Conservation (phyloP, 2,113 vertebrate species). For the Silurus asotus region DNA sequence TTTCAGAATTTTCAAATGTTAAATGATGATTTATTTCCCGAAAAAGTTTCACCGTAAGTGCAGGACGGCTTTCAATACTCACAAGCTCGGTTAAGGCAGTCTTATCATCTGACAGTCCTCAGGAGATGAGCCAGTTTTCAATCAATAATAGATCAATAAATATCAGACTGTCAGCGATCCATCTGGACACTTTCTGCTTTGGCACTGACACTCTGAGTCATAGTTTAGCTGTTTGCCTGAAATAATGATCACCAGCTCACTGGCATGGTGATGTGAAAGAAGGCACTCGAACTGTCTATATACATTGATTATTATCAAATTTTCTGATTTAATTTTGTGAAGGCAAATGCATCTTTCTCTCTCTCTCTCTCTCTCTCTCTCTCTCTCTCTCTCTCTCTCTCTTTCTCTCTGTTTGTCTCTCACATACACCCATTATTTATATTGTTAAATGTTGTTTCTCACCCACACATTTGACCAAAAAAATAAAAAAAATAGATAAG, state of each 20-base stretch:
- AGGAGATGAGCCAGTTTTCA: not conserved
- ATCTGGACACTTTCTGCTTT: not conserved
- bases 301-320: not conserved
- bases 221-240: not conserved
- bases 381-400: no score
- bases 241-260: not conserved
- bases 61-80: not conserved
- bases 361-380: no score
- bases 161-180: no score
- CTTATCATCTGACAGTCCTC: not conserved
- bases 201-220: not conserved
- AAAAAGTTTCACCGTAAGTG: not conserved
- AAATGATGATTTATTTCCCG: not conserved
- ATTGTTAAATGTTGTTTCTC: conserved; percentile 18
- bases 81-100: not conserved
- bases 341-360: no score
- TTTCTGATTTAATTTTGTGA: not conserved
- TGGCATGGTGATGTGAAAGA: not conserved
- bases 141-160: not conserved
- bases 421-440: not conserved
- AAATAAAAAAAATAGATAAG: not conserved
- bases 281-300: not conserved
- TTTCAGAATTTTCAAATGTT: not conserved
- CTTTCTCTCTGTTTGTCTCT: not conserved
- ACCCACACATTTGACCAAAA: conserved; percentile 21